phyloP scores from a whole-genome alignment of 2,888 invertebrate species.

The Spisula solida region DNA sequence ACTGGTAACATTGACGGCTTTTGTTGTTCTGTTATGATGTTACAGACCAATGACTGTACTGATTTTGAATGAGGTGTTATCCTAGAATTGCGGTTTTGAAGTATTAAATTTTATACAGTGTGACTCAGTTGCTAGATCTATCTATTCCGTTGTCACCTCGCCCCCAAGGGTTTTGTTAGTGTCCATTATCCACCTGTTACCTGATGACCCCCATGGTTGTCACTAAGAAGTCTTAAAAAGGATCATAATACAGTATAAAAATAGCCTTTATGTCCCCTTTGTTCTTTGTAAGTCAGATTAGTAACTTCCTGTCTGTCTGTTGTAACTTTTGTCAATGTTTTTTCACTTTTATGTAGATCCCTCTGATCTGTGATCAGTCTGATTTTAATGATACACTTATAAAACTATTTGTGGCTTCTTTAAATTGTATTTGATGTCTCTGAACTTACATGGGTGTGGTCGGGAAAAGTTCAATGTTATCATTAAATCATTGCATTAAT shows the following conservation, averaged over 20 bases:
- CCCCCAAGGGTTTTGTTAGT: background rate
- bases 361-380: background rate
- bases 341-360: background rate
- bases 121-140: too few species aligned
- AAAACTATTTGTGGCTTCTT: slow-evolving; percentile 4
- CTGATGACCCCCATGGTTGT: background rate
- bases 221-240: background rate
- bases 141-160: too few species aligned
- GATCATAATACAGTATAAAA: background rate
- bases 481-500: background rate
- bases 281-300: slow-evolving; percentile 13
- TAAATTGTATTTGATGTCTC: slow-evolving; percentile 5
- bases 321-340: background rate
- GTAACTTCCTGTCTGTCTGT: slow-evolving; percentile 16
- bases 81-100: too few species aligned
- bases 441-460: background rate
- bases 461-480: slow-evolving; percentile 1
- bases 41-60: too few species aligned
- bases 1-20: too few species aligned
- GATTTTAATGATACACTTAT: background rate
- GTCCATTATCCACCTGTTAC: background rate
- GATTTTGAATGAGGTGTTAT: too few species aligned
- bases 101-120: too few species aligned
- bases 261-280: background rate
- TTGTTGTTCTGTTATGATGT: too few species aligned